Conservation (phyloP, 2,797 vertebrate species). For the Fringilla coelebs region DNA sequence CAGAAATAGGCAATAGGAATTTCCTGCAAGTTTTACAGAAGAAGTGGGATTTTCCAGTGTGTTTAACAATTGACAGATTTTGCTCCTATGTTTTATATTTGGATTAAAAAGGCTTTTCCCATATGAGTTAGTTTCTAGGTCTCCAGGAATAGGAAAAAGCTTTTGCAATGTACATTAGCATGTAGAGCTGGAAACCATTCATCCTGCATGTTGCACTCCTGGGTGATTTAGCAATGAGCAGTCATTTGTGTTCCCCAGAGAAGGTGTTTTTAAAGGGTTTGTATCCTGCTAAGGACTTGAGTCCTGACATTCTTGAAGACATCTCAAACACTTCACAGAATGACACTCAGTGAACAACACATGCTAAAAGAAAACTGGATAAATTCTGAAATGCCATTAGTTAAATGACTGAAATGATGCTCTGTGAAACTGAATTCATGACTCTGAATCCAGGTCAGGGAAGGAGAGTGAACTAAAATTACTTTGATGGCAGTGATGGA, state of each 20-base stretch:
- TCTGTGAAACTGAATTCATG: neutral
- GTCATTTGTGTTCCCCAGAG: neutral
- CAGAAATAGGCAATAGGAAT: neutral
- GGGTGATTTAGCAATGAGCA: neutral
- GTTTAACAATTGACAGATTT: neutral
- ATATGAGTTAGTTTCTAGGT: neutral
- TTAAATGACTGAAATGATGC: neutral
- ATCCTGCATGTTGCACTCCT: neutral
- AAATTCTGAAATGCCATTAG: neutral
- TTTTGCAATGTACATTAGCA: neutral
- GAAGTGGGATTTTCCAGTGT: neutral
- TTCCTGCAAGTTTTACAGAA: neutral
- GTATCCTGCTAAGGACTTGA: neutral
- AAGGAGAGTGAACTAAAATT: neutral
- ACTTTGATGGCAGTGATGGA: neutral
- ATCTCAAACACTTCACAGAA: neutral
- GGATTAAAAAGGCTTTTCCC: neutral
- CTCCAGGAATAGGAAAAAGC: neutral
- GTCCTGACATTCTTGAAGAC: neutral
- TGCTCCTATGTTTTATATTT: neutral
- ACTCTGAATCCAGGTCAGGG: neutral
- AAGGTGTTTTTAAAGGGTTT: slow-evolving; percentile 18
- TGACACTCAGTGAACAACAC: neutral
- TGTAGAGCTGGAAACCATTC: neutral
- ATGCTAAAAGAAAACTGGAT: neutral